Conservation (phyloP, 2,888 invertebrate species). For the Lithophane socia region DNA sequence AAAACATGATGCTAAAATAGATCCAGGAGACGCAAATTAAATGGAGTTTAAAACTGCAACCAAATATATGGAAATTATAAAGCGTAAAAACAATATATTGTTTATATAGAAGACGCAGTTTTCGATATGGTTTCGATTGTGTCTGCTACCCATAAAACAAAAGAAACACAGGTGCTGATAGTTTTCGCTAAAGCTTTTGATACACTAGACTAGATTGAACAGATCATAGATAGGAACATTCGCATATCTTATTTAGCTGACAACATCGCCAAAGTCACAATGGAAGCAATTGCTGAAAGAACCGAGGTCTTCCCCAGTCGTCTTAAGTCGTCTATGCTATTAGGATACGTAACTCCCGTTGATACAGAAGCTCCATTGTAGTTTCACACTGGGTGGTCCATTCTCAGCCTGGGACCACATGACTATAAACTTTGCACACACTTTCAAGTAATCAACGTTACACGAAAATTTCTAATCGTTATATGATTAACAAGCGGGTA, state of each 20-base stretch:
- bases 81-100: not conserved
- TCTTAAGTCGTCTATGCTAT: not conserved
- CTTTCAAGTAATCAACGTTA: slow-evolving; percentile 63
- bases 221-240: not conserved
- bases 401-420: slow-evolving; percentile 37
- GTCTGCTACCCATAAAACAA: not conserved
- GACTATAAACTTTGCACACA: slow-evolving; percentile 34
- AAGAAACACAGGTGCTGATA: no score
- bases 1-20: not conserved
- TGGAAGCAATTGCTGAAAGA: slow-evolving; percentile 12
- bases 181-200: slow-evolving; percentile 30
- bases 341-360: slow-evolving; percentile 27
- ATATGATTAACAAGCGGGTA: slow-evolving; percentile 66
- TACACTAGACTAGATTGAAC: not conserved
- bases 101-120: not conserved
- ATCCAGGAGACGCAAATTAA: not conserved
- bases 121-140: not conserved
- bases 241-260: not conserved
- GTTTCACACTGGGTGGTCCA: slow-evolving; percentile 37
- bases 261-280: not conserved
- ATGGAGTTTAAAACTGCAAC: not conserved
- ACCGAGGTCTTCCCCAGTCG: not conserved
- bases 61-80: not conserved
- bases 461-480: slow-evolving; percentile 66
- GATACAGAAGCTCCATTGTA: slow-evolving; percentile 30